Base-by-base conservation (phyloP, 2,888 invertebrate genomes). In the Pinctada fucata region DNA sequence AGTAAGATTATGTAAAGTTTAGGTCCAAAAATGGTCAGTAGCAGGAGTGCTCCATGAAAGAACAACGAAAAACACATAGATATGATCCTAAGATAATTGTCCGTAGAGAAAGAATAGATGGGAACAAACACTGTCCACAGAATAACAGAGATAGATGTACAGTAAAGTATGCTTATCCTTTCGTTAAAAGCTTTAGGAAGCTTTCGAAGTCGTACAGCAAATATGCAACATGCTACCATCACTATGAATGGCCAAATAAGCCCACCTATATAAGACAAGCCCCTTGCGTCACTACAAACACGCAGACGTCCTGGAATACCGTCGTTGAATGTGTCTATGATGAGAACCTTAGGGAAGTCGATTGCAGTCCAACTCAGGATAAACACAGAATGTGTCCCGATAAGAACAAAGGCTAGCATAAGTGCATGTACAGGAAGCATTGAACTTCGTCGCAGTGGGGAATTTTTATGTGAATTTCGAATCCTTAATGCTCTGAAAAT, bases 131-230 rank as follows among this genome's bases (percentile, higher is more conserved):
- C 94, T 74, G 94, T 89, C 94, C 94, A 94, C 45, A 94, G 92
- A 52, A 94, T 92, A 84, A 94, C 93, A 45, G 94, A 94, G 1
- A 94, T 94, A 89, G 94, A 94, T 85, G 94, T 94, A 13, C 94
- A 94, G 87, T 94, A 94, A 4, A 94, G 94, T 77, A 94, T 94
- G 87, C 93, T 93, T 8, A 94, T 92, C 0, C 94, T 93, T 89
- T 94, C 94, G 89, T 94, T 94, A 90, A 94, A 94, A 1, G 94
- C 94, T 79, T 94, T 94, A 0, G 94, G 94, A 82, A 94, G 94
- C 86, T 94, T 94, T 72, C 94, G 88, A 5, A 94, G 94, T 87
- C 94, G 94, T 78, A 94, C 91, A 16, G 94, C 94, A 87, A 94
- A 94, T 10, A 94, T 91, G 0, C 94, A 94, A 88, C 94, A 94